A percentile compares a stretch with the other conserved stretches of the same genome.
Evolutionary conservation across 1,140 invertebrate genomes (phyloP).

Genomic region (Meloidogyne floridensis): DNA sequence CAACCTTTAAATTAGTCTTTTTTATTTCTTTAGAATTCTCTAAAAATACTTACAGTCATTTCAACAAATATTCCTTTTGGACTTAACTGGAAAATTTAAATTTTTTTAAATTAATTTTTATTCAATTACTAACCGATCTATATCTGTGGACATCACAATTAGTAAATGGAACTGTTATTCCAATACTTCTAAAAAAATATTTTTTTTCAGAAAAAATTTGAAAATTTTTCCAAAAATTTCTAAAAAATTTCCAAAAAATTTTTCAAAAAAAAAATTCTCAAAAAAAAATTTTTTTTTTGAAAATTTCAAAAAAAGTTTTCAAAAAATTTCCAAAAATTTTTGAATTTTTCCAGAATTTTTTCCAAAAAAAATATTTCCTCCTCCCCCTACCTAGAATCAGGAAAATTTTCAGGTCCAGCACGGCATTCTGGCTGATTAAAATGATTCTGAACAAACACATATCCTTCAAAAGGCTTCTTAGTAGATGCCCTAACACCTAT

Average conservation of each 20-base stretch:
- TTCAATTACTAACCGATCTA: constrained; percentile 53
- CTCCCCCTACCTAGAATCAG: constrained; percentile 47
- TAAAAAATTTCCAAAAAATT: constrained; percentile 8
- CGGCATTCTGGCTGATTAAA: constrained; percentile 63
- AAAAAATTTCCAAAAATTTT: background rate
- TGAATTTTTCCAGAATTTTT: background rate
- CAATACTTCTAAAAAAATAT: constrained; percentile 48
- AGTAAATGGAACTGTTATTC: constrained; percentile 61
- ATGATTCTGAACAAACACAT: constrained; percentile 64
- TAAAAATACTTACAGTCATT: constrained; percentile 45
- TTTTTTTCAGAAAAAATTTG: no score
- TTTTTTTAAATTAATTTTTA: constrained; percentile 18
- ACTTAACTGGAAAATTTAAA: constrained; percentile 54
- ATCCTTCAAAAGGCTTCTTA: constrained; percentile 65
- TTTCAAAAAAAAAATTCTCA: constrained; percentile 5
- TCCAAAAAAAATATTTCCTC: background rate
- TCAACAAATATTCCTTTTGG: constrained; percentile 65
- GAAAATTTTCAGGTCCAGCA: constrained; percentile 62
- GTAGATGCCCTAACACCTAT: constrained; percentile 64
- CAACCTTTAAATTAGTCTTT: constrained; percentile 39
- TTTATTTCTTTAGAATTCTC: background rate
- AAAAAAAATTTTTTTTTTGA: background rate
- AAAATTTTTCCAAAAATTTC: background rate
- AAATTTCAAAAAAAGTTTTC: no score
- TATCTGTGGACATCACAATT: constrained; percentile 65